Percentiles rank a stretch among this genome's conserved stretches.
Evolutionary conservation across 2,888 invertebrate species (phyloP).

Genomic region (Allolobophora icterica): DNA sequence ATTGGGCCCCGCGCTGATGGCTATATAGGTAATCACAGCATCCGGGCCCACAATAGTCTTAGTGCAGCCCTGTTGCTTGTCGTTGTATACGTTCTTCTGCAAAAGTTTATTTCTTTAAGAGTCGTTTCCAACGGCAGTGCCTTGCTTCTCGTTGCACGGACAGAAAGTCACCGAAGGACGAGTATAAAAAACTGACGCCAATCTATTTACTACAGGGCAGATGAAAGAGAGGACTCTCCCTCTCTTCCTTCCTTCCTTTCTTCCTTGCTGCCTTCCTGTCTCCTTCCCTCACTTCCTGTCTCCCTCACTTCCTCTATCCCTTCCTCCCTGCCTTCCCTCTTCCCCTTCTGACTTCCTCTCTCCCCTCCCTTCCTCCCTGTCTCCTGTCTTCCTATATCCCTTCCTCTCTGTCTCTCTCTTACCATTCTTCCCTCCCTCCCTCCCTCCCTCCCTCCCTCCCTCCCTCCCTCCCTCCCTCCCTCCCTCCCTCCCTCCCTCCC

Average conservation of each 20-base stretch:
- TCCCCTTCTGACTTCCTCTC: not conserved
- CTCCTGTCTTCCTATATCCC: not conserved
- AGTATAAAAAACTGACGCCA: not conserved
- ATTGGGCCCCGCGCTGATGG: too few species aligned
- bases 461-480: not conserved
- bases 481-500: too few species aligned
- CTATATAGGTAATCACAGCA: too few species aligned
- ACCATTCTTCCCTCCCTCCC: not conserved
- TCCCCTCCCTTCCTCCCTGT: not conserved
- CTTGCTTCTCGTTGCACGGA: not conserved
- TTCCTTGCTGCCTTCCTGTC: too few species aligned
- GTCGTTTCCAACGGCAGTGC: not conserved
- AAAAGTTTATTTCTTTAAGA: too few species aligned
- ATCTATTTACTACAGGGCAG: not conserved
- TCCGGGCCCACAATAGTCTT: too few species aligned
- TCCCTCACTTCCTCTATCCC: too few species aligned
- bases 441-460: not conserved
- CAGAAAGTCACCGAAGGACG: not conserved
- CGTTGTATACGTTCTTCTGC: too few species aligned
- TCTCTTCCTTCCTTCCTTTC: too few species aligned
- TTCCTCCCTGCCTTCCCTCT: too few species aligned
- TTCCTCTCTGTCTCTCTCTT: not conserved
- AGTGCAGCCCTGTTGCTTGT: too few species aligned
- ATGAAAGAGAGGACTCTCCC: not conserved
- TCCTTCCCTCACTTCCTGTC: too few species aligned